Base-by-base conservation (phyloP, 2,888 invertebrate species). In the Caenorhabditis sp. region DNA sequence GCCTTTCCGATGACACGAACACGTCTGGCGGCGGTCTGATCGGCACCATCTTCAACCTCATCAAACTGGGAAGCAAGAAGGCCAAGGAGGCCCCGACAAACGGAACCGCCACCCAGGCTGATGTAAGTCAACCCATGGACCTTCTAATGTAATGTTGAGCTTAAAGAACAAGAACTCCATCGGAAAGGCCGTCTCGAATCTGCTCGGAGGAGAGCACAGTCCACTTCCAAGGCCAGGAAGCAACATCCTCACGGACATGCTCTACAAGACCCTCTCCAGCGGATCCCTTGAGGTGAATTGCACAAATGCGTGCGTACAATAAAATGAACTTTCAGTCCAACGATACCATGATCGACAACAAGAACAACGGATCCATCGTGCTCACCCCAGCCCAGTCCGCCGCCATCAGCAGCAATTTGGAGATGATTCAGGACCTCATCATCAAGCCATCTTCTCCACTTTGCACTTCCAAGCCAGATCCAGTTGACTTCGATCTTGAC, bases 181-280 rank as follows among this genome's bases (percentile, higher is more conserved):
- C 22, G 85, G 85, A 53, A 84, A 83, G 52, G 85, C 87, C 9
- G 81, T 88, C 9, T 84, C 84, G 0, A 83, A 80, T 41, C 79
- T 88, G 39, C 75, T 88, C 41, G 83, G 84, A 48, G 88, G 88
- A 52, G 82, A 80, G 55, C 85, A 88, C 80, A 83, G 83, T 41
- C 88, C 88, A 39, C 79, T 88, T 13, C 87, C 59, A 53, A 70
- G 59, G 32, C 87, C 52, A 52, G 86, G 80, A 41, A 88, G 85
- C 66, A 81, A 82, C 45, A 79, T 87, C 72, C 80, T 89, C 63
- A 84, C 87, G 55, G 87, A 88, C 70, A 84, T 87, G n/a, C 79
- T 89, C 43, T 89, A 89, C 87, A 89, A 87, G 73, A 87, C 88
- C 7, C 80, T 89, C 30, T 88, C 88, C 37, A 82, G 84, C 27